Conservation (phyloP, 53 echinoderm and acorn worm species). For the Henricia sp. region DNA sequence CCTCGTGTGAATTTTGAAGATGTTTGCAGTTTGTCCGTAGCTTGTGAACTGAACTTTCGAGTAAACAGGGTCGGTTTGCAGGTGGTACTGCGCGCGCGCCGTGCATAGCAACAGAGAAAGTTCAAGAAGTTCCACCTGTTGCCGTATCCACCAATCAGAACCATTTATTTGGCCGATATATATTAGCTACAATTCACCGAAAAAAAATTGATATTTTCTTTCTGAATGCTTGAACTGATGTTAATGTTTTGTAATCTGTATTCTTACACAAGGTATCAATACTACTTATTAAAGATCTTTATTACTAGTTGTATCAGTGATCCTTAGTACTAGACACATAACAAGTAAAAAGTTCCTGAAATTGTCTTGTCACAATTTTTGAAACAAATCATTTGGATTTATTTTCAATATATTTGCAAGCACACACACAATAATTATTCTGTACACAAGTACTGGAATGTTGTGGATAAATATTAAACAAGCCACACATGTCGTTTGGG, state of each 20-base stretch:
- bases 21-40: not conserved
- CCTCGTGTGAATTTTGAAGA: not conserved
- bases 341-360: too few relatives aligned
- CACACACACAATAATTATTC: constrained; percentile 1
- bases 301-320: too few relatives aligned
- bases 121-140: constrained; percentile 38
- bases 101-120: not conserved
- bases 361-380: not conserved
- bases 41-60: too few relatives aligned
- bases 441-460: constrained; percentile 28
- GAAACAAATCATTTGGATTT: not conserved
- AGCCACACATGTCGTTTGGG: too few relatives aligned
- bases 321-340: too few relatives aligned
- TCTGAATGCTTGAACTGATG: not conserved
- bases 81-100: not conserved
- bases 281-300: too few relatives aligned
- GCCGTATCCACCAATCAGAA: constrained; percentile 39
- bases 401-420: not conserved
- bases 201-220: not conserved
- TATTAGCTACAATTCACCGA: too few relatives aligned
- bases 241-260: not conserved
- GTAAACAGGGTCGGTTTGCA: not conserved
- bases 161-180: too few relatives aligned
- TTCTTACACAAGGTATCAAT: too few relatives aligned
- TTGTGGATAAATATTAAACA: too few relatives aligned